Evolutionary conservation across 2,888 invertebrate genomes (phyloP).

Genomic region (Thymelicus sylvestris): DNA sequence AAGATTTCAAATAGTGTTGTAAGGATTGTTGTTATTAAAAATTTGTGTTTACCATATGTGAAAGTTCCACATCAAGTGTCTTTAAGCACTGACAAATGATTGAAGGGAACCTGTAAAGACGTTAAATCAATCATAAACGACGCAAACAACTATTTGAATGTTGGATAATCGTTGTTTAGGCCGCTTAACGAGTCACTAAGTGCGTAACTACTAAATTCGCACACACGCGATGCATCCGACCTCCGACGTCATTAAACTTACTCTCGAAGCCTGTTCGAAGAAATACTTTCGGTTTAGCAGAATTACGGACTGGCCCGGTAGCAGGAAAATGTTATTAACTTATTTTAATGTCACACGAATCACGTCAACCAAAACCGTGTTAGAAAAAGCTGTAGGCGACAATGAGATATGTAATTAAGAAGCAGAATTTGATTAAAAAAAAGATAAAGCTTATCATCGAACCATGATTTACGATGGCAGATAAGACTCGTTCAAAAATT

Average conservation of each 20-base stretch:
- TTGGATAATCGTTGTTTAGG: constrained; percentile 28
- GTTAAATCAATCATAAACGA: constrained; percentile 19
- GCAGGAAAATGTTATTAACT: constrained; percentile 59
- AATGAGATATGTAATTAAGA: constrained; percentile 15
- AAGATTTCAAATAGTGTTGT: not conserved
- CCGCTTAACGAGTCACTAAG: constrained; percentile 8
- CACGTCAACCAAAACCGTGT: constrained; percentile 19
- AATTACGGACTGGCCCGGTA: constrained; percentile 57
- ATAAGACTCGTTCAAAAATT: constrained; percentile 14
- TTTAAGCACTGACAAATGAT: constrained; percentile 10
- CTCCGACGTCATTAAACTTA: constrained; percentile 62
- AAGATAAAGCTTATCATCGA: constrained; percentile 23
- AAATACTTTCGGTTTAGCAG: constrained; percentile 70
- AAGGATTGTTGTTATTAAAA: not conserved
- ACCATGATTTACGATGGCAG: constrained; percentile 12
- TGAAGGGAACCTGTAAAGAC: constrained; percentile 8
- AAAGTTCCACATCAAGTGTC: constrained; percentile 7
- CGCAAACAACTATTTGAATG: constrained; percentile 12
- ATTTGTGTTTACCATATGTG: not conserved
- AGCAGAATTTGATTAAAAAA: constrained; percentile 3
- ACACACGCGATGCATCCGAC: constrained; percentile 54
- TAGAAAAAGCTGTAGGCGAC: constrained; percentile 19
- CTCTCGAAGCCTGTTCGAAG: constrained; percentile 66
- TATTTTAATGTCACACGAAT: constrained; percentile 22
- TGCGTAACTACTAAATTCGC: constrained; percentile 8